A percentile compares a stretch with the other conserved stretches of the same genome.
phyloP scores from a whole-genome alignment of 2,888 invertebrate genomes.

The Pachliopta kotzebuea region DNA sequence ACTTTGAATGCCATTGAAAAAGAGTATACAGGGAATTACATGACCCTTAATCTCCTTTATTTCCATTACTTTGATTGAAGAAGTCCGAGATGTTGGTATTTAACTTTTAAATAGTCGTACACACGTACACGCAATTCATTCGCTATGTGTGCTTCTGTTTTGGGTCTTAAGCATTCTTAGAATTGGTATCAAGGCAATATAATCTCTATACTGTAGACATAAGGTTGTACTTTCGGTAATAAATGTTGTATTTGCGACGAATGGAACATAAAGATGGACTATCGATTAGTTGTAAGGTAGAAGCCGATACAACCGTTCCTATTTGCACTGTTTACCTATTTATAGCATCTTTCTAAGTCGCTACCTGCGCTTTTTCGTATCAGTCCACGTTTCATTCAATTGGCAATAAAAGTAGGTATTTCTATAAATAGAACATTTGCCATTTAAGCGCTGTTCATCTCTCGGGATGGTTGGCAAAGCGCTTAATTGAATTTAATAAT shows the following conservation, averaged over 20 bases:
- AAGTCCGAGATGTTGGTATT: conserved; percentile 67
- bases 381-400: conserved; percentile 35
- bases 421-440: conserved; percentile 31
- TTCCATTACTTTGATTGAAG: conserved; percentile 73
- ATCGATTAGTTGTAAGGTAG: conserved; percentile 74
- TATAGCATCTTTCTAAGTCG: conserved; percentile 69
- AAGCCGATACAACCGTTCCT: conserved; percentile 73
- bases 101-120: conserved; percentile 71
- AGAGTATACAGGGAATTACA: conserved; percentile 44
- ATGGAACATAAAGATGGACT: conserved; percentile 45
- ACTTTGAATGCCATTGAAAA: too few relatives aligned
- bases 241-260: conserved; percentile 41
- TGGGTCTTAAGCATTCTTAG: conserved; percentile 34
- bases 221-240: conserved; percentile 39
- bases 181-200: conserved; percentile 19
- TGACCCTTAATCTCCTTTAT: conserved; percentile 51
- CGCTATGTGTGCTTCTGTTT: conserved; percentile 50
- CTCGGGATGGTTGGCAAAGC: neutral
- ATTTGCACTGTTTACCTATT: conserved; percentile 79
- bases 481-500: conserved; percentile 18
- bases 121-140: conserved; percentile 46
- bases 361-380: conserved; percentile 62
- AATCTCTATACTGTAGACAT: conserved; percentile 26
- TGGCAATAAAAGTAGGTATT: conserved; percentile 27
- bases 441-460: too few relatives aligned